phyloP scores from a whole-genome alignment of 2,113 vertebrate genomes.

The Misgurnus mizolepis region DNA sequence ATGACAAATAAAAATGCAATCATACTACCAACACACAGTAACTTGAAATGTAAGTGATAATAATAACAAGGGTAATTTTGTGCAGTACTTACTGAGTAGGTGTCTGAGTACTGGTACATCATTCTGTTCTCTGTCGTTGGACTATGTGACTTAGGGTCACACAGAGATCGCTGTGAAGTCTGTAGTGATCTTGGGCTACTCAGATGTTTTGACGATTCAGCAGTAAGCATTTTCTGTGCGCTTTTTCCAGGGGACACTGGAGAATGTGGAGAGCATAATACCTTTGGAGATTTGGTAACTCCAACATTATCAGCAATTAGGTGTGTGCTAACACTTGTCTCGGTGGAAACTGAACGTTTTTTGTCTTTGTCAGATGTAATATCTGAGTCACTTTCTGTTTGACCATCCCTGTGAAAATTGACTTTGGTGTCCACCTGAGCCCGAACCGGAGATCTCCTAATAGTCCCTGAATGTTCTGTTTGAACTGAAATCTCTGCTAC shows the following conservation, averaged over 20 bases:
- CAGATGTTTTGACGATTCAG: slow-evolving; percentile 85
- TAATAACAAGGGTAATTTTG: background rate
- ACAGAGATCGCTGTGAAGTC: slow-evolving; percentile 91
- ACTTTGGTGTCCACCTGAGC: slow-evolving; percentile 89
- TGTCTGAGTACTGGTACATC: slow-evolving; percentile 90
- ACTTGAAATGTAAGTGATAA: background rate
- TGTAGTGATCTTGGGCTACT: slow-evolving; percentile 88
- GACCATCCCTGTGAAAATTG: slow-evolving; percentile 93
- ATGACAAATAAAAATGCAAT: slow-evolving; percentile 35
- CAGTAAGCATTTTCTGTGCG: slow-evolving; percentile 87
- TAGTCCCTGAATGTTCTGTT: slow-evolving; percentile 91
- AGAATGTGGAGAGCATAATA: slow-evolving; percentile 90
- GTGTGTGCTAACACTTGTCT: slow-evolving; percentile 88
- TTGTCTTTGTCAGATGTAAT: slow-evolving; percentile 83
- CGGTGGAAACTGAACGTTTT: slow-evolving; percentile 83
- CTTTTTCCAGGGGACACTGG: slow-evolving; percentile 90
- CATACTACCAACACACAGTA: background rate
- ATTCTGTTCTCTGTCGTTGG: slow-evolving; percentile 89
- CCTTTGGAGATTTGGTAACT: slow-evolving; percentile 88
- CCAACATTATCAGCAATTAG: slow-evolving; percentile 82
- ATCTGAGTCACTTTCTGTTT: slow-evolving; percentile 87
- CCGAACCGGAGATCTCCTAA: slow-evolving; percentile 84
- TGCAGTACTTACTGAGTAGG: slow-evolving; percentile 86
- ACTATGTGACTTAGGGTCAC: slow-evolving; percentile 94
- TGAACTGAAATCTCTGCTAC: slow-evolving; percentile 98